These are phyloP conservation scores for Anagyrus pseudococci DNA, from an alignment of 2,888 invertebrate species.

Conservation along the genomic window DNA sequence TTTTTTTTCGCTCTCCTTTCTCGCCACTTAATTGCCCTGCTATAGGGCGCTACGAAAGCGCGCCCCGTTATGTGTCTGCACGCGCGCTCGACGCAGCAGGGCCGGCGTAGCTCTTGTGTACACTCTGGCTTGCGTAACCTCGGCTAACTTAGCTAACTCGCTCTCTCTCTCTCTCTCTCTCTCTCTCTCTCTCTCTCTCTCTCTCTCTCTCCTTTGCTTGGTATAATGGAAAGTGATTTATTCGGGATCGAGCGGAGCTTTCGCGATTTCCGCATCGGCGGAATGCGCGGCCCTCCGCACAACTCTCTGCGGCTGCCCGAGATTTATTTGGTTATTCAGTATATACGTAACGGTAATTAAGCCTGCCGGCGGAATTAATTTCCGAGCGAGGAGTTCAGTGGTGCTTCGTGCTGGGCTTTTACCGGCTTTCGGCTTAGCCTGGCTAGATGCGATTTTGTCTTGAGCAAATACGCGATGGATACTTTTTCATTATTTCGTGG, in stretches of 20 bases:
- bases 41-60: too few species aligned
- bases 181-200: conserved; percentile 40
- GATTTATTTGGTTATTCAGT: background rate
- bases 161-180: conserved; percentile 33
- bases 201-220: background rate
- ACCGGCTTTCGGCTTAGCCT: too few species aligned
- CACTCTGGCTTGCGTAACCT: background rate
- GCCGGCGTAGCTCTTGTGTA: background rate
- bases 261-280: background rate
- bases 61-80: background rate
- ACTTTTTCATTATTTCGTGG: too few species aligned
- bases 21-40: too few species aligned
- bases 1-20: too few species aligned
- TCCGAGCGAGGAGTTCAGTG: too few species aligned
- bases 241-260: conserved; percentile 2
- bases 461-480: too few species aligned
- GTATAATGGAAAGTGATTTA: conserved; percentile 32
- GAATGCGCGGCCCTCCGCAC: background rate
- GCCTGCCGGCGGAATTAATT: too few species aligned
- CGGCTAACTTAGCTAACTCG: conserved; percentile 28
- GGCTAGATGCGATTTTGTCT: too few species aligned
- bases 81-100: background rate
- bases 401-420: too few species aligned
- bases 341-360: too few species aligned
- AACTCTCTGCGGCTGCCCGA: background rate